Conservation (phyloP, 2,888 invertebrate species). For the Parnassius mnemosyne region DNA sequence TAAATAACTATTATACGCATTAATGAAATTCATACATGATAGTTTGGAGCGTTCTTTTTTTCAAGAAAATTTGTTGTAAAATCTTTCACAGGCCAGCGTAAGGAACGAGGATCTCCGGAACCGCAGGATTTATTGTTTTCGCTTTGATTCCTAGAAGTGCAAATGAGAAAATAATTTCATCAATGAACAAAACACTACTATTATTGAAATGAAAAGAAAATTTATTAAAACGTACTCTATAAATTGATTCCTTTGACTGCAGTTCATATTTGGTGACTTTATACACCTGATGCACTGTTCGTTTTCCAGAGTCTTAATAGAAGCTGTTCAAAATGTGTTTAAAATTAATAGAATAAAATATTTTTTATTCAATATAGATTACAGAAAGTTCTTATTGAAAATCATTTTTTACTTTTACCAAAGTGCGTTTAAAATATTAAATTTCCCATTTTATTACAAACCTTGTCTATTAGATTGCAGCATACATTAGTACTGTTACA, state of each 20-base stretch:
- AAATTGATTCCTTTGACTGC: conserved; percentile 37
- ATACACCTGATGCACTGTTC: conserved; percentile 50
- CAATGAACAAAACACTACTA: neutral
- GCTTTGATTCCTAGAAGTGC: conserved; percentile 9
- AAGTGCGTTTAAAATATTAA: neutral
- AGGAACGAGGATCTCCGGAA: conserved; percentile 53
- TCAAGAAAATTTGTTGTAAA: conserved; percentile 28
- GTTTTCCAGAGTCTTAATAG: conserved; percentile 53
- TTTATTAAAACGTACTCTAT: conserved; percentile 42
- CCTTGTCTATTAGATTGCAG: conserved; percentile 57
- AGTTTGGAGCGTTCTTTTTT: conserved; percentile 35
- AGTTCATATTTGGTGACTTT: conserved; percentile 39
- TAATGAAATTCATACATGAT: conserved; percentile 32
- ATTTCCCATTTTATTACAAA: conserved; percentile 40
- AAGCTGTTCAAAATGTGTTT: conserved; percentile 41
- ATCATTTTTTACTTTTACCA: no score
- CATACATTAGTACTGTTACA: conserved; percentile 43
- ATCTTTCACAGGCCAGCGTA: conserved; percentile 36
- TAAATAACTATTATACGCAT: neutral
- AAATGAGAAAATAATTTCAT: neutral
- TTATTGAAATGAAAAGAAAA: neutral
- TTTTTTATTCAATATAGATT: no score
- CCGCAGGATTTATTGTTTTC: conserved; percentile 37
- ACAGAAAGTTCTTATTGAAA: no score
- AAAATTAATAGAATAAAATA: no score